Evolutionary conservation across 1,140 invertebrate species (phyloP), one percentile per base, ranked within the genome.

Genomic region (Rhopalosiphum padi): DNA sequence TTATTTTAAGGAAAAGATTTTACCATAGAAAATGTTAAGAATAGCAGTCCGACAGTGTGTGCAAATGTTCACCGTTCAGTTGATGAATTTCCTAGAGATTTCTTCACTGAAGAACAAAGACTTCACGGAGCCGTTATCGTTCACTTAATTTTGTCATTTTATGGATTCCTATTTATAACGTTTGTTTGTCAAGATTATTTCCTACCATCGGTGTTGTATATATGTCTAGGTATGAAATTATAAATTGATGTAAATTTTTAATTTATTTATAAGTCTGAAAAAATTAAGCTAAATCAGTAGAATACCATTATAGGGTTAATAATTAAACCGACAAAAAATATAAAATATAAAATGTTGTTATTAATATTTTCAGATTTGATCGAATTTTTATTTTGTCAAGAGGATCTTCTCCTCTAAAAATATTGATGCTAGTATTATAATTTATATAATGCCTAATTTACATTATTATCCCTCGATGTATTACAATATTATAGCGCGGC

Each of bases 151-250:
- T 96, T 97, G 22, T 97, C 97, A 0, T 95, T 98, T 2, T 99
- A 98, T 95, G 96, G 97, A 91, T 98, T 98, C 94, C 95, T 97
- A 3, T 94, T 97, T 9, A 95, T 98, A 23, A 98, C 98, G 2
- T 96, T 98, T 53, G 97, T 98, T 6, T 98, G 98, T 95, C 98
- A 98, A 94, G 97, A 98, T 94, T 98, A 98, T 94, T 97, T 98
- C 94, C 96, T 98, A 35, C 98, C 98, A 0, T 97, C 97, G 4
- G 96, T 98, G 3, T 97, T 98, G 95, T 96, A 97, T 94, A 98
- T 98, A 94, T 98, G 97, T 94, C 96, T 97, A 96, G 96, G 97
- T 97, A 95, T 95, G 37, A 51, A 21, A 51, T 51, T 18, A 51
- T 51, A 51, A 15, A 18, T 51, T 51, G 11, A 11, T 9, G 30